Base-by-base conservation (phyloP, 2,113 vertebrate species). In the Spea bombifrons region DNA sequence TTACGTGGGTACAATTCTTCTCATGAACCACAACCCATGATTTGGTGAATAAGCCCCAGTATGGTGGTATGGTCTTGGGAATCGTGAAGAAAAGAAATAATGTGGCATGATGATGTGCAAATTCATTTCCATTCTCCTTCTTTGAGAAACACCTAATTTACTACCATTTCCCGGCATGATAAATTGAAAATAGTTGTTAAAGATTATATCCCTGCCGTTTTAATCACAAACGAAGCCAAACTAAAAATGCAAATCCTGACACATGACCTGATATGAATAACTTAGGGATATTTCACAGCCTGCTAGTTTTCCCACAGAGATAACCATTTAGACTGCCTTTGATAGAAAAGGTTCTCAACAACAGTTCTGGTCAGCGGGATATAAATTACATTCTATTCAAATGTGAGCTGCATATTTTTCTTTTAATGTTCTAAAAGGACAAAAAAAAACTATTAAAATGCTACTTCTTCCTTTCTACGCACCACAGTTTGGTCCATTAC, bases 241-340 rank as follows among this genome's bases (percentile, higher is more conserved):
- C 4, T 15, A 83, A 78, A 80, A 85, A 85, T 83, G 84, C 7
- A 83, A 88, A 86, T 82, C 78, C 49, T 68, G 80, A 78, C 86
- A 47, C 66, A 9, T 72, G 83, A 75, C 75, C 83, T 80, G 1
- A 53, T 3, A 73, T 15, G 78, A 46, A 75, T 80, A 71, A 79
- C 85, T 80, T 84, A 85, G 82, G 82, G 81, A 59, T 81, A 85
- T 89, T 87, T 86, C 84, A 85, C 83, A 82, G 83, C 80, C 83
- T 5, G 0, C 71, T 65, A 72, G 57, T 84, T 85, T 83, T 78
- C 73, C 82, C 83, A 84, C 81, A 73, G 79, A 74, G 83, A 79
- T 43, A 84, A 80, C 76, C 8, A 3, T 84, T 87, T 83, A 16
- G 0, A 7, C 74, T 75, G 71, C 73, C 73, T 85, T 3, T 1